Percentiles rank a stretch among this genome's conserved stretches.
phyloP scores from a whole-genome alignment of 30 jellyfish, hydroid and myxozoan genomes.

The Euphysa ruthae region DNA sequence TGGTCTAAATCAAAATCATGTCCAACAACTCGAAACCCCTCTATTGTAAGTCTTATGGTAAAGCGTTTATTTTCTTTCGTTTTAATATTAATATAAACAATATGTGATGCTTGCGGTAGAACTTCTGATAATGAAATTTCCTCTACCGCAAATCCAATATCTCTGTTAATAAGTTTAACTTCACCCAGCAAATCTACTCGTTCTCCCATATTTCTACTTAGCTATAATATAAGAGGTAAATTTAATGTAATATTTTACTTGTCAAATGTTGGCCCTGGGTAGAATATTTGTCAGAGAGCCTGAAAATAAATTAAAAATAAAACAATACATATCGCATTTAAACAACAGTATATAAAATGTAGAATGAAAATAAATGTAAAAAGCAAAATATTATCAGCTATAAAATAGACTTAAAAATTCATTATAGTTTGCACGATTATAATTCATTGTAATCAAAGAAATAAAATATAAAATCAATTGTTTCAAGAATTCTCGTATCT shows the following conservation, averaged over 20 bases:
- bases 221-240: too few species aligned
- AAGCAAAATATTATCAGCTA: too few species aligned
- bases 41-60: neutral
- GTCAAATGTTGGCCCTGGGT: too few species aligned
- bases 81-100: slow-evolving; percentile 23
- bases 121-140: neutral
- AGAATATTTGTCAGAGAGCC: neutral
- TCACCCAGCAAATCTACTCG: slow-evolving; percentile 9
- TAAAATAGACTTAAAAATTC: too few species aligned
- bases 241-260: too few species aligned
- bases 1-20: slow-evolving; percentile 11
- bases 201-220: slow-evolving; percentile 8
- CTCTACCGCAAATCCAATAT: slow-evolving; percentile 32
- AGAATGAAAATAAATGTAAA: too few species aligned
- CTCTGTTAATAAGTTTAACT: slow-evolving; percentile 17
- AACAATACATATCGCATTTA: neutral
- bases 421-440: too few species aligned
- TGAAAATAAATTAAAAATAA: neutral
- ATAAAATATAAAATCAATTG: too few species aligned
- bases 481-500: too few species aligned
- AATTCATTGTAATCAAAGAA: too few species aligned
- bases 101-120: slow-evolving; percentile 6
- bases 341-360: neutral
- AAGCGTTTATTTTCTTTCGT: slow-evolving; percentile 24
- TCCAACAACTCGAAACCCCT: slow-evolving; percentile 38